Evolutionary conservation across 2,797 vertebrate species (phyloP).

Genomic region (Glossophaga mutica): DNA sequence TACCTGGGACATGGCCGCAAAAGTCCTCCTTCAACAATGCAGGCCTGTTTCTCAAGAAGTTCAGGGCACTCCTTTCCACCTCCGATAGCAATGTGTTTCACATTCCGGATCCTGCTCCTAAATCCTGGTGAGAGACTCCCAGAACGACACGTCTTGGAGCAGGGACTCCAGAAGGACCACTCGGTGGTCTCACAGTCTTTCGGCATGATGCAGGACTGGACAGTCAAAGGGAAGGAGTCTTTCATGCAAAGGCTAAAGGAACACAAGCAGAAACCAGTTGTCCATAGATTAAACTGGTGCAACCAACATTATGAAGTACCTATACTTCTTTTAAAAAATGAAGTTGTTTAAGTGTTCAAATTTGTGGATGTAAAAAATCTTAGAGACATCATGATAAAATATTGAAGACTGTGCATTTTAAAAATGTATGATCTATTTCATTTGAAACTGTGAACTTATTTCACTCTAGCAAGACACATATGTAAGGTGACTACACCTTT

Average conservation of each 20-base stretch:
- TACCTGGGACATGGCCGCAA: constrained; percentile 94
- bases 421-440: neutral
- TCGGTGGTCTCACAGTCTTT: constrained; percentile 89
- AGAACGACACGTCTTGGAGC: constrained; percentile 89
- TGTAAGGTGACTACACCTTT: neutral
- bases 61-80: constrained; percentile 85
- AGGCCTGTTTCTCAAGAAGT: constrained; percentile 92
- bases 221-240: constrained; percentile 85
- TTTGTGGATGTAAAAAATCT: neutral
- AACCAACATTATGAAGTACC: neutral
- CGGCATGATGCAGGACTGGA: constrained; percentile 89
- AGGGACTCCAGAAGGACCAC: constrained; percentile 93
- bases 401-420: neutral
- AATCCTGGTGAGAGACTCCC: constrained; percentile 86
- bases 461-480: neutral
- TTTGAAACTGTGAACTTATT: neutral
- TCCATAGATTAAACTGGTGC: neutral
- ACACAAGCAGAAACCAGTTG: constrained; percentile 59
- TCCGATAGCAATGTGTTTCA: constrained; percentile 85
- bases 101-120: constrained; percentile 86
- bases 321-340: neutral
- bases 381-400: neutral
- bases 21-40: constrained; percentile 85
- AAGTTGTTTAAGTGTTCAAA: neutral
- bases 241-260: constrained; percentile 88